phyloP scores from a whole-genome alignment of 2,888 invertebrate species.

The Drosophila pegasa region DNA sequence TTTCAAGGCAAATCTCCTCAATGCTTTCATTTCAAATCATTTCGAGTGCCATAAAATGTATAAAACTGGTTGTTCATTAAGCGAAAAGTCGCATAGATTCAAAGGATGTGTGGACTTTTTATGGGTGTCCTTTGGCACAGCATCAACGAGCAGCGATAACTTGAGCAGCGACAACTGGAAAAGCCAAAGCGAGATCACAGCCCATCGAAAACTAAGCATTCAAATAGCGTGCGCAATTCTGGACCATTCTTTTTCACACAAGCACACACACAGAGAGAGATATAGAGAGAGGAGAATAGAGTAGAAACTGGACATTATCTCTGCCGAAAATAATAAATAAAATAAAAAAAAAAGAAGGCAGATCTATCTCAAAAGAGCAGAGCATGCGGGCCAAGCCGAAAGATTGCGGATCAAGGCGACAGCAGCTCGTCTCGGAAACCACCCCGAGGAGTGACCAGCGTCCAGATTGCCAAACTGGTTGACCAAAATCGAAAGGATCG shows the following conservation, averaged over 20 bases:
- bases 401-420: slow-evolving; percentile 61
- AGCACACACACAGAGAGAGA: no score
- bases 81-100: slow-evolving; percentile 15
- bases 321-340: slow-evolving; percentile 57
- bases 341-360: slow-evolving; percentile 4
- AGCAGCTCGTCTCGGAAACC: slow-evolving; percentile 48
- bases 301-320: slow-evolving; percentile 76
- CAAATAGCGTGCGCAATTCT: slow-evolving; percentile 14
- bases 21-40: neutral
- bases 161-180: slow-evolving; percentile 25
- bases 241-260: slow-evolving; percentile 28
- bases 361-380: slow-evolving; percentile 15
- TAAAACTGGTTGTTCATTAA: slow-evolving; percentile 41
- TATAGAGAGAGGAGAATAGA: no score
- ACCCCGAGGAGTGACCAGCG: slow-evolving; percentile 65
- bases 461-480: slow-evolving; percentile 62
- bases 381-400: slow-evolving; percentile 63
- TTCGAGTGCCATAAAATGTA: slow-evolving; percentile 11
- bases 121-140: slow-evolving; percentile 76
- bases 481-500: slow-evolving; percentile 15
- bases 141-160: slow-evolving; percentile 39
- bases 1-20: neutral
- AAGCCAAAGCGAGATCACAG: slow-evolving; percentile 42
- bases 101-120: slow-evolving; percentile 69
- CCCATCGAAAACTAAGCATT: slow-evolving; percentile 33